Evolutionary conservation across 1,140 invertebrate species (phyloP), one percentile per base, ranked within the genome.

Genomic region (Heliconius hermathena): DNA sequence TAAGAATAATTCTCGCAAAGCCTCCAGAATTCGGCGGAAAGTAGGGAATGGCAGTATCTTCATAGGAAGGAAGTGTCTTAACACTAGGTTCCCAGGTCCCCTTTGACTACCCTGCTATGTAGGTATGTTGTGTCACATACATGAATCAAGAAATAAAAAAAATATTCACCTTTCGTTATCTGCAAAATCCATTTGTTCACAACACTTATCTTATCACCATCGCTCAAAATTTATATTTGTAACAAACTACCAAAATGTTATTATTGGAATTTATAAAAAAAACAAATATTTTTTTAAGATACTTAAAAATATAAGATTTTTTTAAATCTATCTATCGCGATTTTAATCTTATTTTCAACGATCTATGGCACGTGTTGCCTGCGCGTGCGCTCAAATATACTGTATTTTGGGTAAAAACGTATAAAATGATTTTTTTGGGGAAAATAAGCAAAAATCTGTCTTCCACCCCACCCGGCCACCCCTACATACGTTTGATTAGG

Each of bases 331-430:
- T 52, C 49, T 60, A 60, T 60, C n/a, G 54, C 54, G 54, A 60
- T 60, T 11, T 60, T 22, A 60, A 22, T 9, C 18, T 8, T 57
- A 3, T 66, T 66, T 66, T 66, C 11, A 13, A 13, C 9, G 22
- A 13, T 22, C 11, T 60, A 75, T 73, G 84, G 87, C 89, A 82
- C 90, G 90, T 91, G 89, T 82, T 87, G 57, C 38, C 85, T 90
- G 93, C 93, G 91, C 90, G 85, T 89, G 90, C 93, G 88, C 83
- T 81, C 79, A 85, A 92, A 90, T 89, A 88, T 90, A 87, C 78
- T 85, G 84, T 89, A 90, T 93, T 93, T 93, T 94, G 91, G 85
- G 90, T 93, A 93, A 94, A 94, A 94, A 92, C 87, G 86, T 89
- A 84, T 82, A 77, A 82, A 86, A 66, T 66, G 60, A 13, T 81